Evolutionary conservation across 2,888 invertebrate genomes (phyloP), one percentile per base, ranked within the genome.

Genomic region (Agrilus cyanescens): DNA sequence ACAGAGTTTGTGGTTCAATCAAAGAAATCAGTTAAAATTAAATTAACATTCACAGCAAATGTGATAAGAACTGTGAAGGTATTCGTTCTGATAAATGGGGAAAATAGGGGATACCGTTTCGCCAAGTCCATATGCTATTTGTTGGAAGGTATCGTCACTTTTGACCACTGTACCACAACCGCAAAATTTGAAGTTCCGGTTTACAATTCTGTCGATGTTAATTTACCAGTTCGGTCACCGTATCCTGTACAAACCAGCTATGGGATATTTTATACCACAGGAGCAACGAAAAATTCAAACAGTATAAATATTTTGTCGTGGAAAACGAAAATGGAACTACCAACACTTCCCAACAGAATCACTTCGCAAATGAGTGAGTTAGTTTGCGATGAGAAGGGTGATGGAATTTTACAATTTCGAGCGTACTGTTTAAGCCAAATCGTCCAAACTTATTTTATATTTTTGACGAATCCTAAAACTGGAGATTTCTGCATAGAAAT

Each of bases 401-500:
- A 41, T 3, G 50, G 47, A 20, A 43, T 10, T 1, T 13, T 44
- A 4, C 12, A 33, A 4, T 10, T 50, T 7, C 32, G 14, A 4
- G 14, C 45, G 6, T 45, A 38, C 16, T 46, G 43, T 38, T 18
- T 46, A 6, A 47, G 46, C 10, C 38, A 43, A 7, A 37, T 32
- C 5, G 15, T 18, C n/a, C 39, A 15, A 31, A n/a, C 32, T 4
- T 25, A 10, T 10, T 57, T 51, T 39, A 18, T 58, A 2, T 58
- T 56, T 43, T 60, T 56, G 34, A 43, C 49, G 13, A 57, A 58
- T 36, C 32, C 38, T 1, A 40, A 46, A 38, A 41, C 52, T 4
- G 62, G 62, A 4, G 59, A 59, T 43, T 63, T 58, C 46, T 55
- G 53, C 16, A 47, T 59, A 14, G 50, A 55, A 41, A 12, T 61